Evolutionary conservation across 1,140 invertebrate species (phyloP).

Genomic region (Zaprionus ornatus): DNA sequence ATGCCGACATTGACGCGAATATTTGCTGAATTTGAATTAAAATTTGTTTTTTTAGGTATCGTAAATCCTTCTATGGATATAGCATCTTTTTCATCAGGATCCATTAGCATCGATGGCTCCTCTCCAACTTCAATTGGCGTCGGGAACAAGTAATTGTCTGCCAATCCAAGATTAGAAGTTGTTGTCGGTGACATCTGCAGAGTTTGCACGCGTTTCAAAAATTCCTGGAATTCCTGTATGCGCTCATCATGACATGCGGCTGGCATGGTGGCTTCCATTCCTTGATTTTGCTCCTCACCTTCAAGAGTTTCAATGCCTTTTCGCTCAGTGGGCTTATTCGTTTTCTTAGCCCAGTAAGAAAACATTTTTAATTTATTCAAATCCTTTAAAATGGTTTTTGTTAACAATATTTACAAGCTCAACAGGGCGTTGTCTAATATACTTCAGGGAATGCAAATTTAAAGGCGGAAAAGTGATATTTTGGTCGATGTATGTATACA

Average conservation of each 20-base stretch:
- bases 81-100: slow-evolving; percentile 39
- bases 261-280: background rate
- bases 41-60: background rate
- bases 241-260: slow-evolving; percentile 15
- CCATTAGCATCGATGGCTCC: slow-evolving; percentile 55
- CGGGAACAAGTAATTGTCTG: background rate
- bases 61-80: background rate
- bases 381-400: background rate
- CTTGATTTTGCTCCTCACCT: background rate
- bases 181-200: slow-evolving; percentile 57
- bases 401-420: background rate
- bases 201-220: slow-evolving; percentile 61
- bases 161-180: background rate
- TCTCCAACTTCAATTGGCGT: slow-evolving; percentile 60
- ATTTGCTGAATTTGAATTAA: slow-evolving; percentile 49
- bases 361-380: slow-evolving; percentile 47
- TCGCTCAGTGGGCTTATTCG: background rate
- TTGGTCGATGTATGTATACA: background rate
- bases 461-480: slow-evolving; percentile 30
- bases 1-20: slow-evolving; percentile 86
- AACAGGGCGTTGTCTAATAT: slow-evolving; percentile 32
- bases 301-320: background rate
- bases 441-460: slow-evolving; percentile 3
- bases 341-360: slow-evolving; percentile 66
- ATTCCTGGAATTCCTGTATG: slow-evolving; percentile 67